phyloP scores from a whole-genome alignment of 1,140 invertebrate genomes.

The Zophobas morio region DNA sequence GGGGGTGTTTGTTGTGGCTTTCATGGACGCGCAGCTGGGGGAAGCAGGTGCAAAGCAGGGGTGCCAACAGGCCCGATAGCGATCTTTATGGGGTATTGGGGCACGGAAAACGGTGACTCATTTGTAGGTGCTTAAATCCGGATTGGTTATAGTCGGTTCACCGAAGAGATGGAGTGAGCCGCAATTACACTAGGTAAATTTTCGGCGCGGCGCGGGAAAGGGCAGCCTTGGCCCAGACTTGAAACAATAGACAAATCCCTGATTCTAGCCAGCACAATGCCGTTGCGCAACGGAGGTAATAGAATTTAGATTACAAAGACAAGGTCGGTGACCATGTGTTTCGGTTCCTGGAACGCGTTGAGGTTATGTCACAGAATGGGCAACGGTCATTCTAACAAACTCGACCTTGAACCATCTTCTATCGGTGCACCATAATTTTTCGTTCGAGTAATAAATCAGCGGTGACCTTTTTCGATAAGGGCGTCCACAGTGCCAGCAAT shows the following conservation, averaged over 20 bases:
- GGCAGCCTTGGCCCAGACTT: too few relatives aligned
- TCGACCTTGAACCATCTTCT: constrained; percentile 26
- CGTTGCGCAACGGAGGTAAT: background rate
- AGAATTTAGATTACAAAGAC: background rate
- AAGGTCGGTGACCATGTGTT: constrained; percentile 4
- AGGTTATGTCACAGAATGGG: background rate
- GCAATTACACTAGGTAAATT: too few relatives aligned
- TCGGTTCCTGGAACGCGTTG: background rate
- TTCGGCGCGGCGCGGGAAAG: too few relatives aligned
- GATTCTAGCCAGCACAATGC: background rate
- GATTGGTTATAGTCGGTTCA: too few relatives aligned
- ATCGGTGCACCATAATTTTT: background rate
- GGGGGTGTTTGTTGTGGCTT: constrained; percentile 32
- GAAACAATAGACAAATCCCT: background rate
- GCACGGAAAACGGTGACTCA: constrained; percentile 17
- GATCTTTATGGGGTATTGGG: constrained; percentile 20
- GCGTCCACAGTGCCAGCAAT: constrained; percentile 13
- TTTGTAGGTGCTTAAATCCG: background rate
- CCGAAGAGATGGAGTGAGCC: too few relatives aligned
- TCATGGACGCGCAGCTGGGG: constrained; percentile 31
- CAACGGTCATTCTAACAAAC: background rate
- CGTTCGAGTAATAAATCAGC: constrained; percentile 19
- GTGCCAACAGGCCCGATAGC: constrained; percentile 13
- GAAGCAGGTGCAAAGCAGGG: constrained; percentile 19
- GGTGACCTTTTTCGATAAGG: constrained; percentile 31